Base-by-base conservation (phyloP, 2,797 vertebrate genomes). In the Tiaroga cobitis region DNA sequence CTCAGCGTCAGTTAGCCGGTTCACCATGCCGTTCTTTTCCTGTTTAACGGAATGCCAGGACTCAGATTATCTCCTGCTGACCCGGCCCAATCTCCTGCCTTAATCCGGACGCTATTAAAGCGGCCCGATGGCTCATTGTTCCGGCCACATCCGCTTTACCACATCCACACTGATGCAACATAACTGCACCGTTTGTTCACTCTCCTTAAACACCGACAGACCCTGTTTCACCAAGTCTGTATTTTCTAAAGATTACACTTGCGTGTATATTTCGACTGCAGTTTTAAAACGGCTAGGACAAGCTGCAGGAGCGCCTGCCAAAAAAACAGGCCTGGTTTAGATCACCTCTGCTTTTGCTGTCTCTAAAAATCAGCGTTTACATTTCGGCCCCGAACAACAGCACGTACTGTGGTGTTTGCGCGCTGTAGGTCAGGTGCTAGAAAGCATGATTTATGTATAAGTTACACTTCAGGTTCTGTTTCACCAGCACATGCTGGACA, bases 1-100 rank as follows among this genome's bases (percentile, higher is more conserved):
- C 83, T 37, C 92, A 93, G 93, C 90, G 89, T 89, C 89, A 90
- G 91, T 91, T 93, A 92, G 92, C 91, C 93, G 91, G 92, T 91
- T 92, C 83, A 86, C 87, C 61, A 90, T 91, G 92, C 92, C 92
- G 93, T 91, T 87, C 92, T 90, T 92, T 94, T 94, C 93, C 94
- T 93, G 93, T 92, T 90, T 92, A 91, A 92, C 93, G 92, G 93
- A 91, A 90, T 72, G 87, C 90, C 91, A 89, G 87, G 90, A 82
- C 88, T 81, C 86, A 87, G 88, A 87, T 87, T 83, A 89, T 85
- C 87, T 86, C 88, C 76, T 29, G 76, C 76, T 75, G 81, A 73
- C 82, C 82, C 51, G 51, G 82, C 61, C 54, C 46, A 39, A 68
- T 76, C 74, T 76, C 82, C 73, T 76, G 51, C 61, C 77, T 75